Conservation (phyloP, 2,113 vertebrate species). For the Gorsachius goisagi region DNA sequence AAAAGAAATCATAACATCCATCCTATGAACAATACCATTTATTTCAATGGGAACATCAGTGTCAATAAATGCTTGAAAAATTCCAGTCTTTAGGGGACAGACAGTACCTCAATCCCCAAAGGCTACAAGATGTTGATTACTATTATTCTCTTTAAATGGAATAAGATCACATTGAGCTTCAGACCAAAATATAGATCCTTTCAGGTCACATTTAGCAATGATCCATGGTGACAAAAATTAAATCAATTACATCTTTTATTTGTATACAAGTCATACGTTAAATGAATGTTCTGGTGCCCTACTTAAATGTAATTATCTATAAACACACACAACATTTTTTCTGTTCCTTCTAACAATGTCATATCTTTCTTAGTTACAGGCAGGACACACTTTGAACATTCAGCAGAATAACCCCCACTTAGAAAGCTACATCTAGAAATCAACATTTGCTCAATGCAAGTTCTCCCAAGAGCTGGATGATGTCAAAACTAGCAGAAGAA, state of each 20-base stretch:
- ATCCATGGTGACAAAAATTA: neutral
- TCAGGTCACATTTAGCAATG: neutral
- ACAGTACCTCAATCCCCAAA: neutral
- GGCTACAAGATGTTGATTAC: neutral
- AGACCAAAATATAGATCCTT: neutral
- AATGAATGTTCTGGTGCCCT: neutral
- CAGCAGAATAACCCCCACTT: neutral
- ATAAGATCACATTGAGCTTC: neutral
- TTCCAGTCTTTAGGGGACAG: neutral
- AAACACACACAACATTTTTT: neutral
- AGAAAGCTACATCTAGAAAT: neutral
- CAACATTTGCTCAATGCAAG: neutral
- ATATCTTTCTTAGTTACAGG: neutral
- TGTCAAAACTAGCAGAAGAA: neutral
- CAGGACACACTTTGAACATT: neutral
- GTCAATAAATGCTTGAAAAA: neutral
- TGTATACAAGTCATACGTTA: constrained; percentile 2
- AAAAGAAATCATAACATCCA: neutral
- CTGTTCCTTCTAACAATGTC: neutral
- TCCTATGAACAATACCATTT: neutral
- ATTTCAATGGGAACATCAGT: neutral
- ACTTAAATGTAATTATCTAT: neutral
- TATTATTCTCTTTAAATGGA: neutral
- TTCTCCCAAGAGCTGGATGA: neutral
- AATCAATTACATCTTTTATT: constrained; percentile 4